phyloP scores from a whole-genome alignment of 92 coral and sea anemone genomes.

The Palythoa caribaeorum region DNA sequence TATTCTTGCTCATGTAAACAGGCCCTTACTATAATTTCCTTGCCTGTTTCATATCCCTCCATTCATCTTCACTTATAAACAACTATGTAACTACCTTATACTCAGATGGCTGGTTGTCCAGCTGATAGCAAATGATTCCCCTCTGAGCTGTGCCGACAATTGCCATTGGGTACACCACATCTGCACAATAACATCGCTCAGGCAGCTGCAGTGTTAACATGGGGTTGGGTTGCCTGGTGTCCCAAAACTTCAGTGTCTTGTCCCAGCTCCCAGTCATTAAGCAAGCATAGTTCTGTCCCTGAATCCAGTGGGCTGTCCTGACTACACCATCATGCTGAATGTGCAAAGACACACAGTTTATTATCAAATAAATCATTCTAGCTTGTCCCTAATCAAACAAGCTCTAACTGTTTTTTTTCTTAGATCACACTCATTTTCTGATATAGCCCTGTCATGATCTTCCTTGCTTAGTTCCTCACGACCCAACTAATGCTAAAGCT shows the following conservation, averaged over 20 bases:
- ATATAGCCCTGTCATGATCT: too few species aligned
- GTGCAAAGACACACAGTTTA: not conserved
- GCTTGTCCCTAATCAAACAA: too few species aligned
- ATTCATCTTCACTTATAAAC: not conserved
- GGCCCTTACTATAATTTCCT: too few species aligned
- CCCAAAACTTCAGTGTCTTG: conserved; percentile 97
- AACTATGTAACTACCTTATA: conserved; percentile 65
- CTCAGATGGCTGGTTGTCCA: conserved; percentile 94
- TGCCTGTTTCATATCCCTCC: too few species aligned
- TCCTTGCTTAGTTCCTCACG: too few species aligned
- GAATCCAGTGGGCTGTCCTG: conserved; percentile 94
- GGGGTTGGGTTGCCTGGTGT: conserved; percentile 85
- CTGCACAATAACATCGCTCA: conserved; percentile 97
- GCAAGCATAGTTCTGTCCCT: conserved; percentile 94
- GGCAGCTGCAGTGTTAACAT: conserved; percentile 85
- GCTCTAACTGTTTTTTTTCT: too few species aligned
- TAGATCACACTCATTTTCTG: too few species aligned
- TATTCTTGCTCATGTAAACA: too few species aligned
- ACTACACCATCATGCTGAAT: conserved; percentile 89
- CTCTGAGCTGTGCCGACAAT: conserved; percentile 98
- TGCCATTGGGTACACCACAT: conserved; percentile 98
- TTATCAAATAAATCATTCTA: too few species aligned
- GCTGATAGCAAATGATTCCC: conserved; percentile 93
- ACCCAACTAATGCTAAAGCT: too few species aligned
- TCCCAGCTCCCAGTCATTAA: conserved; percentile 99